Evolutionary conservation across 2,113 vertebrate species (phyloP).

Genomic region (Leucoraja erinaceus): DNA sequence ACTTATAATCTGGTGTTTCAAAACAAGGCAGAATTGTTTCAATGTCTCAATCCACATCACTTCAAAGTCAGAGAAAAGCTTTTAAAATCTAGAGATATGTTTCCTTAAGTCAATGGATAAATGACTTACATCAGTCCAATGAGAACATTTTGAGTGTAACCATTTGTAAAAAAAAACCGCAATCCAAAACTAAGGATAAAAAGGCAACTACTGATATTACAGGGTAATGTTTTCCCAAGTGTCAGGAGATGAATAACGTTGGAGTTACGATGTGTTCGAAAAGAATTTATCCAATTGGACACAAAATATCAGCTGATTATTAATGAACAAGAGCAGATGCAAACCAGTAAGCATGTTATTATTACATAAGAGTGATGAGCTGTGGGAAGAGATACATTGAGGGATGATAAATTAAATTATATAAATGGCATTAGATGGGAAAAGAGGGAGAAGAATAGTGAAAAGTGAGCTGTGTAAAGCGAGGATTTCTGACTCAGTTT

Average conservation of each 20-base stretch:
- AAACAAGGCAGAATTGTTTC: not conserved
- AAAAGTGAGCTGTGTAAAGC: not conserved
- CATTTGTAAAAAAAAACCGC: too few relatives aligned
- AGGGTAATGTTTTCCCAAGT: not conserved
- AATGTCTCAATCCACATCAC: not conserved
- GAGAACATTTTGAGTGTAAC: too few relatives aligned
- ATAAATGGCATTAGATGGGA: not conserved
- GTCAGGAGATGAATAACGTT: not conserved
- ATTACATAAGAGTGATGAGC: not conserved
- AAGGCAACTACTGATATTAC: not conserved
- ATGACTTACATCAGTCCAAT: not conserved
- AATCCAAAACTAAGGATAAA: too few relatives aligned
- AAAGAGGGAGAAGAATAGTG: not conserved
- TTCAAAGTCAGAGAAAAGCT: not conserved
- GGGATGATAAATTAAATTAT: not conserved
- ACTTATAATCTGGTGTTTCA: not conserved
- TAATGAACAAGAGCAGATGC: not conserved
- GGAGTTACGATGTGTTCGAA: not conserved
- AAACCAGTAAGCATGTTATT: not conserved
- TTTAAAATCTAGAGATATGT: not conserved
- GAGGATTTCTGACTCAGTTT: not conserved
- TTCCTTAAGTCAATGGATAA: slow-evolving; percentile 2
- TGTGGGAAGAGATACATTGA: not conserved
- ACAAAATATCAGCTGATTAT: not conserved
- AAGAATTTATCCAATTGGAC: not conserved